Percentiles rank a stretch among this genome's conserved stretches.
Conservation (phyloP, 2,888 invertebrate genomes). For the Cryptocheilus praepositus region DNA sequence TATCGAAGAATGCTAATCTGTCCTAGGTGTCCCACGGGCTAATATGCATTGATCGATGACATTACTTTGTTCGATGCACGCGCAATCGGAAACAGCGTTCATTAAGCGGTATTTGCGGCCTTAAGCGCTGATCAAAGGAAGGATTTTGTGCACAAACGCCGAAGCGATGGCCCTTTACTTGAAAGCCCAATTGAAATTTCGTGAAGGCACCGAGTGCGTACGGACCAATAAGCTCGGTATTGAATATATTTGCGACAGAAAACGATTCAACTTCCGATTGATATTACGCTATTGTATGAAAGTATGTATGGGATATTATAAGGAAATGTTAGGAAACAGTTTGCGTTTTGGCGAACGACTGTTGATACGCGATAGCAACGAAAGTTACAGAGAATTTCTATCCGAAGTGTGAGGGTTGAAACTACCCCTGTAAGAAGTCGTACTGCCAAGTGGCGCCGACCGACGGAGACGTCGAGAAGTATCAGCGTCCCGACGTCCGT, state of each 20-base stretch:
- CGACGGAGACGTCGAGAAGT: constrained; percentile 55
- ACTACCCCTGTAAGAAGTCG: constrained; percentile 1
- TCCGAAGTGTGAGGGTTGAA: constrained; percentile 31
- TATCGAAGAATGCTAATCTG: too few species aligned
- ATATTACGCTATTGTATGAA: too few species aligned
- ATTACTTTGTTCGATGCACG: neutral
- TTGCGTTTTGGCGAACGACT: neutral
- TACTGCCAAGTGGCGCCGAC: constrained; percentile 58
- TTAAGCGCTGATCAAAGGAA: too few species aligned
- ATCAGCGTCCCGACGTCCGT: constrained; percentile 50
- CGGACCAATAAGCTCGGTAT: neutral
- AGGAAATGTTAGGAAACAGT: too few species aligned
- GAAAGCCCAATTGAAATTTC: too few species aligned
- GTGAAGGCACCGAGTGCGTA: too few species aligned
- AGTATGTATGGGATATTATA: too few species aligned
- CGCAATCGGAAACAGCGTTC: too few species aligned
- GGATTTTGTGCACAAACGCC: too few species aligned
- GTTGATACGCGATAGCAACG: neutral
- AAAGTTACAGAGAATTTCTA: neutral
- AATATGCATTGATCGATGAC: neutral
- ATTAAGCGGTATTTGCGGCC: too few species aligned
- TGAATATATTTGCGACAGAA: neutral
- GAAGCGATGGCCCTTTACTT: too few species aligned
- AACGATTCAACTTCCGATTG: too few species aligned
- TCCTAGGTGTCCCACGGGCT: neutral